Evolutionary conservation across 1,140 invertebrate genomes (phyloP).

Genomic region (Apis florea): DNA sequence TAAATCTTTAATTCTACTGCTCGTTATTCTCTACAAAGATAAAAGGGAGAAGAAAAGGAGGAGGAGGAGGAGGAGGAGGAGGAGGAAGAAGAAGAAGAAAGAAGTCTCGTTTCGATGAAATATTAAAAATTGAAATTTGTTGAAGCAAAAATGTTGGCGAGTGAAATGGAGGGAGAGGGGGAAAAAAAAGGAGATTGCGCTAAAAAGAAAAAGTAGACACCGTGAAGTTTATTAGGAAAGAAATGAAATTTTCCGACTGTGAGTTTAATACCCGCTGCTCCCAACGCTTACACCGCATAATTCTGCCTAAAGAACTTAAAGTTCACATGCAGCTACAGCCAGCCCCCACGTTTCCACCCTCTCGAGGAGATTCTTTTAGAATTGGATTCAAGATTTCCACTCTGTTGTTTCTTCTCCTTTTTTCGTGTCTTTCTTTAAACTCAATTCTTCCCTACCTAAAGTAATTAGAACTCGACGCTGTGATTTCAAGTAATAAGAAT

Average conservation of each 20-base stretch:
- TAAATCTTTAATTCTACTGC: too few species aligned
- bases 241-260: slow-evolving; percentile 55
- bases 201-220: slow-evolving; percentile 25
- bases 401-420: slow-evolving; percentile 24
- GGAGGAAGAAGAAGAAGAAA: too few species aligned
- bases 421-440: slow-evolving; percentile 17
- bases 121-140: slow-evolving; percentile 1
- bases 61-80: too few species aligned
- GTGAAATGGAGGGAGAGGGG: background rate
- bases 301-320: slow-evolving; percentile 42
- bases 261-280: slow-evolving; percentile 51
- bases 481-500: too few species aligned
- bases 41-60: too few species aligned
- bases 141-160: background rate
- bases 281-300: slow-evolving; percentile 53
- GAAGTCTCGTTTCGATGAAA: background rate
- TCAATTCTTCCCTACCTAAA: slow-evolving; percentile 39
- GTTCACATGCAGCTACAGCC: slow-evolving; percentile 46
- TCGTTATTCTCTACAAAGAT: too few species aligned
- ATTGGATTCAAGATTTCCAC: slow-evolving; percentile 37
- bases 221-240: slow-evolving; percentile 44
- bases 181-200: background rate
- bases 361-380: slow-evolving; percentile 36
- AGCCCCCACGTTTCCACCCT: slow-evolving; percentile 23
- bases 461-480: slow-evolving; percentile 50